Percentiles rank a stretch among this genome's conserved stretches.
Conservation (phyloP, 2,888 invertebrate species). For the Monoplex corrugatus region DNA sequence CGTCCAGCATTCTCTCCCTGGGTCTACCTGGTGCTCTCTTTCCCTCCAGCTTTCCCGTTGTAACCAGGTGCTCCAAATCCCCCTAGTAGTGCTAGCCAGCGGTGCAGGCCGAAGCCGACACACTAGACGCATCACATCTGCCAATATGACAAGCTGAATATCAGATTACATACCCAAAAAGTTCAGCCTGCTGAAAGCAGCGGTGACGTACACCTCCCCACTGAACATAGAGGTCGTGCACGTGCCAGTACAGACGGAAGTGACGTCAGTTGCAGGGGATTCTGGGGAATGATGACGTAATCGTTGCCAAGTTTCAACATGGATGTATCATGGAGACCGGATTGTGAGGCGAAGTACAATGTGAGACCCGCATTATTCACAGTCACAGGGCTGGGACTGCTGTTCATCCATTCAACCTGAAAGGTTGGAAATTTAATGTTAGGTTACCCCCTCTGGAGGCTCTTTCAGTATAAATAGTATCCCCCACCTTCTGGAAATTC, state of each 20-base stretch:
- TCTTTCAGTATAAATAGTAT: too few species aligned
- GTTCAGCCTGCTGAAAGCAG: slow-evolving; percentile 22
- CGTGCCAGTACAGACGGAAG: slow-evolving; percentile 38
- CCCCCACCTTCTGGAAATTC: too few species aligned
- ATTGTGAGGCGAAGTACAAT: neutral
- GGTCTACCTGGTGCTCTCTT: too few species aligned
- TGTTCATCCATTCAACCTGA: slow-evolving; percentile 23
- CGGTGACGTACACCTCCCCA: slow-evolving; percentile 17
- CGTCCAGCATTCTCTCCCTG: too few species aligned
- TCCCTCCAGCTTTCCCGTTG: too few species aligned
- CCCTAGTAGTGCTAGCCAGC: too few species aligned
- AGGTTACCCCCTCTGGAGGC: too few species aligned
- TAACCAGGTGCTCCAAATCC: too few species aligned
- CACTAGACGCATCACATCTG: too few species aligned
- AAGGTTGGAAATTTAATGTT: neutral
- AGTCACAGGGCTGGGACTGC: too few species aligned
- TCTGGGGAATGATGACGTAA: slow-evolving; percentile 33
- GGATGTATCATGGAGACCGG: neutral
- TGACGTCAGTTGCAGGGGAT: slow-evolving; percentile 38
- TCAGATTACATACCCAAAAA: slow-evolving; percentile 11
- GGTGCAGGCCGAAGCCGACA: too few species aligned
- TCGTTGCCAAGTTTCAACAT: slow-evolving; percentile 37
- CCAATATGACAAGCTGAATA: too few species aligned
- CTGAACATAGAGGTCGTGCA: slow-evolving; percentile 18
- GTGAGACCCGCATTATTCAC: neutral